These are phyloP conservation scores for Arctia plantaginis DNA, from an alignment of 2,888 invertebrate genomes.

Conservation along the genomic window DNA sequence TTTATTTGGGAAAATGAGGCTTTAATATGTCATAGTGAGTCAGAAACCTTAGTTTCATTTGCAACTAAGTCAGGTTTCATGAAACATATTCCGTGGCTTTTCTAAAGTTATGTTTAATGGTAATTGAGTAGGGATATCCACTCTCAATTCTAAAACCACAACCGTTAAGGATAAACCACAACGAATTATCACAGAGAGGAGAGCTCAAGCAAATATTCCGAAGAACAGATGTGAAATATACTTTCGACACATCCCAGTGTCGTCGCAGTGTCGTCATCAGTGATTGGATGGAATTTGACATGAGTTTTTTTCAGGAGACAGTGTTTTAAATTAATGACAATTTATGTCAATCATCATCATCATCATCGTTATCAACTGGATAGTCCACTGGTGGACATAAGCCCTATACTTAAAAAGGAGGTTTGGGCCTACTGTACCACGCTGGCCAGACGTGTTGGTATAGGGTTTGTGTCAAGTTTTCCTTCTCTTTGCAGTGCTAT, in stretches of 20 bases:
- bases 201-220: neutral
- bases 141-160: neutral
- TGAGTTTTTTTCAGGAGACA: no score
- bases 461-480: no score
- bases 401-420: no score
- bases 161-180: neutral
- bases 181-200: neutral
- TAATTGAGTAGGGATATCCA: neutral
- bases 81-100: neutral
- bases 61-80: neutral
- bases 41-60: neutral
- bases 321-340: no score
- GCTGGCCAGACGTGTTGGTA: no score
- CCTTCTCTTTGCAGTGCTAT: no score
- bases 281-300: no score
- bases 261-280: no score
- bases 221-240: neutral
- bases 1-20: constrained; percentile 14
- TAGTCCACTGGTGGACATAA: no score
- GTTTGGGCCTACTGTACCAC: no score
- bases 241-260: neutral
- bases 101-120: neutral
- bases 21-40: neutral
- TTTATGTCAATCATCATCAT: no score
- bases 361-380: no score